These are phyloP conservation scores for Peromyscus californicus DNA, from an alignment of 2,113 vertebrate species.

Conservation along the genomic window DNA sequence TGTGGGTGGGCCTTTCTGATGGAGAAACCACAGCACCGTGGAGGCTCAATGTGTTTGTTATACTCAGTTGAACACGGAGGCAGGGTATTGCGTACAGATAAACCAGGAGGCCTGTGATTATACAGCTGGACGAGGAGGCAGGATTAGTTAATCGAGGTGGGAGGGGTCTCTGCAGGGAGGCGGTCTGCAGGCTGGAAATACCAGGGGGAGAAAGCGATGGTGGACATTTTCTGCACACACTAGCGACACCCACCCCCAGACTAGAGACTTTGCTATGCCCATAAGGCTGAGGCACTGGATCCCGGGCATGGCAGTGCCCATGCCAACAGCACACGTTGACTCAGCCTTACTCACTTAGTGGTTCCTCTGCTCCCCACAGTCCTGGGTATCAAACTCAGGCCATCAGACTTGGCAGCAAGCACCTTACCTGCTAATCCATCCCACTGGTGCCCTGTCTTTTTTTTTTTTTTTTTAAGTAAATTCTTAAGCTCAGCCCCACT, in stretches of 20 bases:
- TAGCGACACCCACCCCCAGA: neutral
- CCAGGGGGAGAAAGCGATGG: too few species aligned
- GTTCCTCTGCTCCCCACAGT: neutral
- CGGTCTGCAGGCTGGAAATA: too few species aligned
- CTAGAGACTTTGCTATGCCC: neutral
- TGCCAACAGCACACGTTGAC: neutral
- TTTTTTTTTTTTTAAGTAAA: neutral
- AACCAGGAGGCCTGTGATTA: neutral
- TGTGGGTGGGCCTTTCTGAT: neutral
- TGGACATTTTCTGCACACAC: neutral
- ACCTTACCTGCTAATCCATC: neutral
- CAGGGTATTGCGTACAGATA: neutral
- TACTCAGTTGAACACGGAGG: neutral
- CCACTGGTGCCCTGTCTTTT: neutral
- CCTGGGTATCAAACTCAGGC: neutral
- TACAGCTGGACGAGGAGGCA: neutral
- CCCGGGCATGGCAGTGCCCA: too few species aligned
- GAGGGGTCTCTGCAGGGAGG: neutral
- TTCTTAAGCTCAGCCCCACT: neutral
- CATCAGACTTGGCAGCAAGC: neutral
- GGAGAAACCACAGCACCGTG: neutral
- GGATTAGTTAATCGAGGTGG: neutral
- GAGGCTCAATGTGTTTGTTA: neutral
- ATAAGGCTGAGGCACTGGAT: neutral
- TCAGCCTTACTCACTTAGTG: too few species aligned